Evolutionary conservation across 1,140 invertebrate genomes (phyloP), one percentile per base, ranked within the genome.

Genomic region (Branchinecta lindahli): DNA sequence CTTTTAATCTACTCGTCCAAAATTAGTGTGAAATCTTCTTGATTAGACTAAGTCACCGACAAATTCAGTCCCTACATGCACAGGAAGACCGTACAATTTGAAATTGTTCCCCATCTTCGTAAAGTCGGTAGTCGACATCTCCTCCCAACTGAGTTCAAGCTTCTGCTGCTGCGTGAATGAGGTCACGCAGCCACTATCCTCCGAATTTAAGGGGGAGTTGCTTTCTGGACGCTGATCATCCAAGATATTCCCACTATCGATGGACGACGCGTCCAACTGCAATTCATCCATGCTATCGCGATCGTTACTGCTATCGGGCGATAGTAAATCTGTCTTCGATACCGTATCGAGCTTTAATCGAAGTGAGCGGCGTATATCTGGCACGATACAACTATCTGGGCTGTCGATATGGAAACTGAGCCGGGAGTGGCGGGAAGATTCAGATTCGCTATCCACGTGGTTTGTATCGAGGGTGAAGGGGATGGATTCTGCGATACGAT

Each of bases 51-150:
- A 61, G 18, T 61, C 52, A 15, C 52, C 52, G 18, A 61, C 52
- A 61, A 61, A 61, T 61, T 61, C 52, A 61, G 52, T 61, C 18
- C 52, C 52, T 4, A 61, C 52, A 61, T 61, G 52, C 52, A 61
- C 52, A 3, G 52, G 52, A 4, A 61, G 52, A 15, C 52, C 52
- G 18, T 61, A 61, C 12, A 61, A 20, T 61, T 61, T 61, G 18
- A 61, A 61, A 20, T 61, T 61, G 18, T 61, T 61, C 12, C 52
- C 52, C 12, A 61, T 20, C 18, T 61, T 61, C 52, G 52, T 61
- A 6, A 61, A 61, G 52, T 61, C 52, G 18, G 52, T 20, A 4
- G 52, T 61, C 18, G 52, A 61, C 18, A 61, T 15, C 12, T 12
- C 18, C 18, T 61, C 18, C 52, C 52, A 61, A 15, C 12, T 15